Percentiles rank a stretch among this genome's conserved stretches.
Evolutionary conservation across 2,888 invertebrate genomes (phyloP).

Genomic region (Oscheius myriophilus): DNA sequence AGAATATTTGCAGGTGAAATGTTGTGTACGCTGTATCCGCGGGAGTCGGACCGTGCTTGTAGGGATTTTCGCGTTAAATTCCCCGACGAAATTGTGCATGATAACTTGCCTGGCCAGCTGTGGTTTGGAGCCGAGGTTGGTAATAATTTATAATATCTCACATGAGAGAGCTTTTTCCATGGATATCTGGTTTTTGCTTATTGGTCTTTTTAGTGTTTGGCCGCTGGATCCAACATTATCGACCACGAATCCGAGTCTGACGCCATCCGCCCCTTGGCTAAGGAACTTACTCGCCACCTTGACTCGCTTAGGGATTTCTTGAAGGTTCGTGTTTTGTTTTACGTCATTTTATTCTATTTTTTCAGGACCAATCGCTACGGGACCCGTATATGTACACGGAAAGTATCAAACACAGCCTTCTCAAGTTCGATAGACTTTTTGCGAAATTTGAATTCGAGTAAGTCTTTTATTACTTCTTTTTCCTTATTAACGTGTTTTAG

Average conservation of each 20-base stretch:
- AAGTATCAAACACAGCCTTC: constrained; percentile 70
- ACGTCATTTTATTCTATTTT: constrained; percentile 1
- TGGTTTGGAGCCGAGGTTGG: constrained; percentile 99
- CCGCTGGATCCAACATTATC: constrained; percentile 97
- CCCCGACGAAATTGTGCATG: constrained; percentile 97
- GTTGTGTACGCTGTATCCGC: constrained; percentile 66
- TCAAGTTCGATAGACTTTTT: constrained; percentile 85
- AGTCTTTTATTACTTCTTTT: constrained; percentile 33
- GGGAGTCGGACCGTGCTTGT: constrained; percentile 68
- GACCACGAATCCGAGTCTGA: constrained; percentile 94
- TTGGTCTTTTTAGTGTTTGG: constrained; percentile 83
- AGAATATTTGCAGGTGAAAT: constrained; percentile 66
- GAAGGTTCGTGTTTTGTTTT: constrained; percentile 79
- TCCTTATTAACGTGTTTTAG: constrained; percentile 73
- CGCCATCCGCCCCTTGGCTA: constrained; percentile 93
- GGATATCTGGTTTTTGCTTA: not conserved
- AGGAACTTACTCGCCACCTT: constrained; percentile 92
- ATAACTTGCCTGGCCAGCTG: constrained; percentile 94
- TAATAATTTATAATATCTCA: not conserved
- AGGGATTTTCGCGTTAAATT: constrained; percentile 97
- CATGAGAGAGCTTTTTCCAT: not conserved
- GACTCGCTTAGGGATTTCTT: constrained; percentile 90
- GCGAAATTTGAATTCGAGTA: constrained; percentile 90
- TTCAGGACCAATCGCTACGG: constrained; percentile 77
- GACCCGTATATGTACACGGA: constrained; percentile 73